These are phyloP conservation scores for Iguana delicatissima DNA, from an alignment of 2,797 vertebrate genomes.

Conservation along the genomic window DNA sequence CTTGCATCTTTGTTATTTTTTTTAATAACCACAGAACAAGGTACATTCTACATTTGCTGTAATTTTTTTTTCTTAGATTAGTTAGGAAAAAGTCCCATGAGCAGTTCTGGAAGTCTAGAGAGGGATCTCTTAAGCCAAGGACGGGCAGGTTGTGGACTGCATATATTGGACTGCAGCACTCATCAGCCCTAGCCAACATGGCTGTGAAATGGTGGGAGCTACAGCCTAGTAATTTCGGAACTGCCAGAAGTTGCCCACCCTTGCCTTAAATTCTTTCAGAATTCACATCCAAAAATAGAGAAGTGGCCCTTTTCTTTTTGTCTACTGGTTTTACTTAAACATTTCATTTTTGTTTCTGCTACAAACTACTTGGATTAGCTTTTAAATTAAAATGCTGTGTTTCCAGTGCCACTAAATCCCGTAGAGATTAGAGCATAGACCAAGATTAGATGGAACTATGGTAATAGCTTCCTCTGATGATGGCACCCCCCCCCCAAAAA, in stretches of 20 bases:
- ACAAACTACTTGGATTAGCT: neutral
- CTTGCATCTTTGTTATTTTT: neutral
- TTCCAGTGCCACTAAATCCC: neutral
- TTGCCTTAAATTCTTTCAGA: constrained; percentile 9
- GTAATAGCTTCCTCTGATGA: too few relatives aligned
- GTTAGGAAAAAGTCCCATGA: neutral
- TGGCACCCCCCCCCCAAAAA: neutral
- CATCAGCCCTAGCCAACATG: neutral
- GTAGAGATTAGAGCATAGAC: neutral
- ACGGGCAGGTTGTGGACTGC: neutral
- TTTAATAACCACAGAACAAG: neutral
- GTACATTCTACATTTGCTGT: neutral
- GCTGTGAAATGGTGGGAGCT: neutral
- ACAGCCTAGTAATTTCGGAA: neutral
- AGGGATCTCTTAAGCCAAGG: neutral
- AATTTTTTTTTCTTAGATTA: neutral
- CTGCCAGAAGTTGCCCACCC: neutral
- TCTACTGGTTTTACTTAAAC: neutral
- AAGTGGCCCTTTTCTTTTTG: neutral
- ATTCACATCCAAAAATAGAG: neutral
- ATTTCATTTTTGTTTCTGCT: neutral
- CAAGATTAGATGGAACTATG: too few relatives aligned
- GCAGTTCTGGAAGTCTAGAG: neutral
- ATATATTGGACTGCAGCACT: neutral
- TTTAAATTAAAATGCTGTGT: neutral